Conservation (phyloP, 2,113 vertebrate species). For the Uropsilus gracilis region DNA sequence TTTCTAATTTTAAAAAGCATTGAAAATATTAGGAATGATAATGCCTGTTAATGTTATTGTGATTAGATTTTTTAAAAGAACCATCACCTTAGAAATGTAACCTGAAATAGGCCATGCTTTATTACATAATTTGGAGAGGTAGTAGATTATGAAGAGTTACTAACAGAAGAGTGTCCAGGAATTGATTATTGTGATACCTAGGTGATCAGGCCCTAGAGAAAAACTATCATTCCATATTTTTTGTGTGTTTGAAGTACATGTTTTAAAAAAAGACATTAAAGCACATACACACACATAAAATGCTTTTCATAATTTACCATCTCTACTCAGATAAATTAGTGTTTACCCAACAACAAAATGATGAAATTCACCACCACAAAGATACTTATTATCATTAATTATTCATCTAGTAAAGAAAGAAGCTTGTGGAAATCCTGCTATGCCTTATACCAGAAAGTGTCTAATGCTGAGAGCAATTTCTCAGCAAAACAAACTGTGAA, state of each 20-base stretch:
- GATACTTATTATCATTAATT: not conserved
- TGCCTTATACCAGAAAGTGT: not conserved
- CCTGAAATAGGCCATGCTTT: not conserved
- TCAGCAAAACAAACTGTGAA: not conserved
- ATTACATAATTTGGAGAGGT: not conserved
- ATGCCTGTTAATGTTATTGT: not conserved
- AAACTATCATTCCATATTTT: not conserved
- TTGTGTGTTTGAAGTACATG: not conserved
- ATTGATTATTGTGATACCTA: not conserved
- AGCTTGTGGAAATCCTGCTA: not conserved
- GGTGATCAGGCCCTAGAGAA: not conserved
- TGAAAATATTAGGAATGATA: not conserved
- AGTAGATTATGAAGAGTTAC: not conserved
- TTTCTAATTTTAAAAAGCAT: conserved; percentile 8
- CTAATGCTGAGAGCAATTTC: not conserved
- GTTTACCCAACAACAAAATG: conserved; percentile 3
- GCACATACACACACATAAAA: not conserved
- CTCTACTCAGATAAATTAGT: not conserved
- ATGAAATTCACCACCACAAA: not conserved
- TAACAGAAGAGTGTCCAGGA: not conserved
- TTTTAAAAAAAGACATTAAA: not conserved
- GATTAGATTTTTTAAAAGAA: not conserved
- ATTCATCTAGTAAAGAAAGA: not conserved
- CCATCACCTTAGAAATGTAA: not conserved
- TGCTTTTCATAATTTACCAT: not conserved